A percentile compares a stretch with the other conserved stretches of the same genome.
These are phyloP conservation scores for Papilio demoleus DNA, from an alignment of 2,888 invertebrate species.

Conservation along the genomic window DNA sequence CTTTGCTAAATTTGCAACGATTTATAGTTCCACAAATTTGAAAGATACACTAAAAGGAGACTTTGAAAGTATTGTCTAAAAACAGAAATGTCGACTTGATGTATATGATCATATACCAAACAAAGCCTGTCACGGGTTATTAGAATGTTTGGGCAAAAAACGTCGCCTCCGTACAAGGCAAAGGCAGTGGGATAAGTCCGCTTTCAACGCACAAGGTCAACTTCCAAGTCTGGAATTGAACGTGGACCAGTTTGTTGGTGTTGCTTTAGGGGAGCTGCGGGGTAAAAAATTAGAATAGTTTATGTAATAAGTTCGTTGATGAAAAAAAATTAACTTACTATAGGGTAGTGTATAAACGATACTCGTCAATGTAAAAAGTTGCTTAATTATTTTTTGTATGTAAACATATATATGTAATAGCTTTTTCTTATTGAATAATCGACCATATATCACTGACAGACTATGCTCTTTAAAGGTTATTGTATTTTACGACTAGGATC, in stretches of 20 bases:
- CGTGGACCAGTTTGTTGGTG: constrained; percentile 24
- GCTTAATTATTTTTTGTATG: not conserved
- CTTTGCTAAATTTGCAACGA: not conserved
- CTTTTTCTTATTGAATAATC: constrained; percentile 9
- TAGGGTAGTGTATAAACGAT: no score
- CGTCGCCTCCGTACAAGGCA: constrained; percentile 15
- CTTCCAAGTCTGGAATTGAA: constrained; percentile 23
- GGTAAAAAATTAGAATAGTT: not conserved
- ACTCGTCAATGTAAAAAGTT: no score
- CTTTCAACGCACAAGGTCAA: constrained; percentile 27
- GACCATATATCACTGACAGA: not conserved
- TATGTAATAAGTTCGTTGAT: no score
- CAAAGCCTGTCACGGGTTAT: constrained; percentile 11
- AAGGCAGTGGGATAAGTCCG: constrained; percentile 26
- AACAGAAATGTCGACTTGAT: constrained; percentile 24
- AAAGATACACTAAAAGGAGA: not conserved
- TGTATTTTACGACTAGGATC: constrained; percentile 53
- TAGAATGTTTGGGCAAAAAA: constrained; percentile 28
- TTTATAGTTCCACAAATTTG: not conserved
- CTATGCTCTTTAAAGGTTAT: constrained; percentile 10
- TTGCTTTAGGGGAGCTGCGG: not conserved
- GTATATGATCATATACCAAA: constrained; percentile 21
- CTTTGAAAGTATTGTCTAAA: constrained; percentile 13
- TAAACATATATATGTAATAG: not conserved
- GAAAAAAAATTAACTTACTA: no score